phyloP scores from a whole-genome alignment of 2,113 vertebrate genomes.

The Aspidoscelis tigris region DNA sequence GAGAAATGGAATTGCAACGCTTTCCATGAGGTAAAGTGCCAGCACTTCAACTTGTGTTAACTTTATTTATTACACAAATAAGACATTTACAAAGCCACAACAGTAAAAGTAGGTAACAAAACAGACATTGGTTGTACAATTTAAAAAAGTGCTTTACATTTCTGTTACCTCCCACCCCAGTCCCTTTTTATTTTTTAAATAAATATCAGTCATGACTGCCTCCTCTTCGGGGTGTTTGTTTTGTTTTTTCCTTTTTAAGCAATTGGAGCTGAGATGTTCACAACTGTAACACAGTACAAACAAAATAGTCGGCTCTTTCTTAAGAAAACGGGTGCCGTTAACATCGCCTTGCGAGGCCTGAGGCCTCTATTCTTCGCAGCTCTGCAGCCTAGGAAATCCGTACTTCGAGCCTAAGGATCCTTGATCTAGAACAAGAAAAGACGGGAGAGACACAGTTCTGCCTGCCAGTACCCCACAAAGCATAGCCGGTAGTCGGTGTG shows the following conservation, averaged over 20 bases:
- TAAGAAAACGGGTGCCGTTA: constrained; percentile 72
- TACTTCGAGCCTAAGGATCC: neutral
- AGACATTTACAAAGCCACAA: constrained; percentile 92
- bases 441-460: neutral
- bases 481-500: neutral
- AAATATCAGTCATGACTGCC: constrained; percentile 91
- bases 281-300: constrained; percentile 84
- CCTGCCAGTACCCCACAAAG: neutral
- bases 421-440: neutral
- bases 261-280: constrained; percentile 84
- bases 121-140: constrained; percentile 88
- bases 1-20: constrained; percentile 71
- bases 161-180: constrained; percentile 54
- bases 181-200: constrained; percentile 87
- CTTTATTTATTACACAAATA: constrained; percentile 96
- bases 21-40: constrained; percentile 78
- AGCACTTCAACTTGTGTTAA: constrained; percentile 83
- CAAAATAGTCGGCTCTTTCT: constrained; percentile 70
- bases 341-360: constrained; percentile 41
- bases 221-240: constrained; percentile 77
- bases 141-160: constrained; percentile 98
- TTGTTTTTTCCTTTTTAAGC: constrained; percentile 55
- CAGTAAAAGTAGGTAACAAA: constrained; percentile 93
- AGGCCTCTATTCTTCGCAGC: neutral
- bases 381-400: neutral